A percentile compares a stretch with the other conserved stretches of the same genome.
Evolutionary conservation across 2,888 invertebrate genomes (phyloP).

Genomic region (Pemphredon lugubris): DNA sequence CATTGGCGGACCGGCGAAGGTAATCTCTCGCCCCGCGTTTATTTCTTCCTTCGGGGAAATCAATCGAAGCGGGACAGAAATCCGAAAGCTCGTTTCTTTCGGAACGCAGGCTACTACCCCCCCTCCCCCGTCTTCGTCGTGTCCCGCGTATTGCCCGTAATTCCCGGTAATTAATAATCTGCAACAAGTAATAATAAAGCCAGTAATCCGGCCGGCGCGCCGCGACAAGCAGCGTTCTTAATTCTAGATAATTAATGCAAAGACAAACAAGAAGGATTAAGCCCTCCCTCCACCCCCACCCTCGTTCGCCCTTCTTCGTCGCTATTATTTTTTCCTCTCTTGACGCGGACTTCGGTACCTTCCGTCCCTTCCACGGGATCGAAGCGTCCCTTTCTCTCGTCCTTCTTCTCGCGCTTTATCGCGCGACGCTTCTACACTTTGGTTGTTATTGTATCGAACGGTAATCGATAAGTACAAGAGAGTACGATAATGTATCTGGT

Average conservation of each 20-base stretch:
- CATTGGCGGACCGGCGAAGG: too few relatives aligned
- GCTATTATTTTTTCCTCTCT: not conserved
- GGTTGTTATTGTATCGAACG: too few relatives aligned
- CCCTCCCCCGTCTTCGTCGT: not conserved
- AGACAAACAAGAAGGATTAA: slow-evolving; percentile 80
- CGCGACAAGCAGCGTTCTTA: slow-evolving; percentile 76
- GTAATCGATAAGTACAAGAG: too few relatives aligned
- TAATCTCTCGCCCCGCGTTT: too few relatives aligned
- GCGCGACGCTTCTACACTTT: too few relatives aligned
- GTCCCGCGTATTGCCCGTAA: slow-evolving; percentile 62
- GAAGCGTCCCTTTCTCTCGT: not conserved
- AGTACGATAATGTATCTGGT: too few relatives aligned
- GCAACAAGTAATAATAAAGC: slow-evolving; percentile 80
- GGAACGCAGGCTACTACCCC: not conserved
- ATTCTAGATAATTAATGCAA: slow-evolving; percentile 81
- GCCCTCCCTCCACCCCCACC: slow-evolving; percentile 45
- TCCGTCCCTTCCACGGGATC: too few relatives aligned
- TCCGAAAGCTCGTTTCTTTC: slow-evolving; percentile 17
- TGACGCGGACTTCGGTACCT: slow-evolving; percentile 5
- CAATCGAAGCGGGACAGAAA: too few relatives aligned
- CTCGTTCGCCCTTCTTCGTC: slow-evolving; percentile 45
- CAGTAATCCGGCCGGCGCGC: slow-evolving; percentile 77
- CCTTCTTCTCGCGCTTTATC: too few relatives aligned
- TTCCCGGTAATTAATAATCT: slow-evolving; percentile 80
- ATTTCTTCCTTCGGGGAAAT: too few relatives aligned